Conservation (phyloP, 2,797 vertebrate genomes). For the Notolabrus celidotus region DNA sequence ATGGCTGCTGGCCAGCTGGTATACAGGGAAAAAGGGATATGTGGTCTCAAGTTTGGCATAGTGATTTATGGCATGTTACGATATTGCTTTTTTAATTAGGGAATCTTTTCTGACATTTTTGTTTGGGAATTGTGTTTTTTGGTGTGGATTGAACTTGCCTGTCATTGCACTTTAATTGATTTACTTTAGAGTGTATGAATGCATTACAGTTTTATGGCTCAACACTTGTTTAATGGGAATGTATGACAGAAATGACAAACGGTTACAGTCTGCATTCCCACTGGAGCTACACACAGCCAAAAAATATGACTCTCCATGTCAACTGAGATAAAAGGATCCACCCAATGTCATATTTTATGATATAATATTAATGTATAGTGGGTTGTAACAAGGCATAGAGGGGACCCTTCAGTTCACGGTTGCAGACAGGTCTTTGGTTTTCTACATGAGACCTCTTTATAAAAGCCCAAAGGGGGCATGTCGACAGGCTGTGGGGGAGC, state of each 20-base stretch:
- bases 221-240: neutral
- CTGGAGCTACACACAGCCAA: neutral
- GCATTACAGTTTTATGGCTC: no score
- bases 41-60: constrained; percentile 23
- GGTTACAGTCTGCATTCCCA: constrained; percentile 14
- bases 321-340: constrained; percentile 35
- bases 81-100: constrained; percentile 29
- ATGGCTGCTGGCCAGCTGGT: constrained; percentile 45
- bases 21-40: constrained; percentile 8
- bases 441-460: constrained; percentile 2
- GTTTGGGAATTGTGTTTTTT: no score
- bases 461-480: constrained; percentile 25
- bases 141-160: no score
- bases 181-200: no score
- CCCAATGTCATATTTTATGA: constrained; percentile 18
- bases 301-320: constrained; percentile 5
- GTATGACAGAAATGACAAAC: neutral
- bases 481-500: constrained; percentile 37
- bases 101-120: no score
- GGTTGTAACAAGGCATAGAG: constrained; percentile 14
- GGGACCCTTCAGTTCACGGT: constrained; percentile 38
- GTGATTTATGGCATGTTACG: constrained; percentile 30
- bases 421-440: constrained; percentile 40
- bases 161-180: no score
- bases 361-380: constrained; percentile 54